phyloP scores from a whole-genome alignment of 2,888 invertebrate genomes.

The Luperina nickerlii region DNA sequence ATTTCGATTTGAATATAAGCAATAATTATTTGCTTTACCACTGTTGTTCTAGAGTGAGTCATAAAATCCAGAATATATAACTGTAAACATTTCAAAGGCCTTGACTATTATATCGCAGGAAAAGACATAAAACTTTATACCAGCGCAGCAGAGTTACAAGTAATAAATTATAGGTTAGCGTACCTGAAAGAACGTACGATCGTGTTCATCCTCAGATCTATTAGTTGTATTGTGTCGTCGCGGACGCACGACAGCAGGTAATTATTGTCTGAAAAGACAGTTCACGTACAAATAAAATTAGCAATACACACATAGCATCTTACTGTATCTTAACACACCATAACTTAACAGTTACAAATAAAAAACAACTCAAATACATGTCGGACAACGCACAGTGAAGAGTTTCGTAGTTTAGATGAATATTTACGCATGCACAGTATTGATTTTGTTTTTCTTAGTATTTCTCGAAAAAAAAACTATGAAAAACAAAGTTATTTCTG shows the following conservation, averaged over 20 bases:
- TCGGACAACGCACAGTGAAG: background rate
- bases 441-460: background rate
- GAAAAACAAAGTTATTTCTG: background rate
- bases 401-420: background rate
- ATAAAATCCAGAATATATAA: conserved; percentile 55
- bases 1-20: conserved; percentile 33
- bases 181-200: conserved; percentile 97
- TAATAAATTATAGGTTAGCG: conserved; percentile 57
- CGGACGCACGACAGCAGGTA: conserved; percentile 97
- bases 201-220: conserved; percentile 98
- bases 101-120: conserved; percentile 45
- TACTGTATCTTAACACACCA: conserved; percentile 19
- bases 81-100: conserved; percentile 45
- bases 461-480: background rate
- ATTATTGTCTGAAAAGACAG: conserved; percentile 94
- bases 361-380: background rate
- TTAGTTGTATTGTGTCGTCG: conserved; percentile 98
- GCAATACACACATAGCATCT: conserved; percentile 22
- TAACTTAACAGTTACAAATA: conserved; percentile 23
- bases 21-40: conserved; percentile 35
- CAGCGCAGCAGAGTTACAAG: conserved; percentile 49
- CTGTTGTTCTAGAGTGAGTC: conserved; percentile 45
- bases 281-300: conserved; percentile 59
- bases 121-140: conserved; percentile 59
- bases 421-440: background rate